Base-by-base conservation (phyloP, 2,888 invertebrate genomes). In the Dynastes maya region DNA sequence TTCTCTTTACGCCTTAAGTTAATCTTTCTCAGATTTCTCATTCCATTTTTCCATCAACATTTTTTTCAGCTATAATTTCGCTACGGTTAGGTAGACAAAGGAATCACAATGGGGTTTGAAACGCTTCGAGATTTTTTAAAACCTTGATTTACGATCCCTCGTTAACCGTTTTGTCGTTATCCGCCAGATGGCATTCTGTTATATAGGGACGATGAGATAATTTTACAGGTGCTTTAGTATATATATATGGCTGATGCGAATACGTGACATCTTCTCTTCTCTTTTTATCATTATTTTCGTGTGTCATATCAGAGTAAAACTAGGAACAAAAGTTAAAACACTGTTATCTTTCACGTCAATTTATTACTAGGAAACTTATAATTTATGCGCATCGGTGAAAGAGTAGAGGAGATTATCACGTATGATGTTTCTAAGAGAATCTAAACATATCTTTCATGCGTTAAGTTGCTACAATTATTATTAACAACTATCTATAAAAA, bases 41-140 rank as follows among this genome's bases (percentile, higher is more conserved):
- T 51, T 29, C 16, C 68, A 11, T 29, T 27, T 45, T 68, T 27
- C 51, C 27, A 40, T 16, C 16, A 16, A n/a, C 16, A 37, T 45
- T 65, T 13, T 65, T 65, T 13, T 29, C 22, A 51, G 13, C 37
- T 51, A 68, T 16, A 68, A 49, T 22, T 51, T 51, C 68, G 51
- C 4, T 32, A 40, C 13, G 32, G 51, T 9, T n/a, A 51, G 29
- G 49, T 49, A 68, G 49, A 68, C 32, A 68, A 68, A 9, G 29
- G 29, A 29, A 68, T 27, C 29, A 13, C 51, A 29, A 27, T 51
- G 68, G 27, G 51, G 68, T 13, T 29, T 13, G 22, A 68, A 29
- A 68, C 51, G 68, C 27, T 49, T 22, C 11, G 49, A 37, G 68
- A 68, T 68, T 68, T 68, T 68, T 68, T 68, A 68, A 68, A 68